Evolutionary conservation across 2,797 vertebrate genomes (phyloP), one percentile per base, ranked within the genome.

Genomic region (Syngnathus acus): DNA sequence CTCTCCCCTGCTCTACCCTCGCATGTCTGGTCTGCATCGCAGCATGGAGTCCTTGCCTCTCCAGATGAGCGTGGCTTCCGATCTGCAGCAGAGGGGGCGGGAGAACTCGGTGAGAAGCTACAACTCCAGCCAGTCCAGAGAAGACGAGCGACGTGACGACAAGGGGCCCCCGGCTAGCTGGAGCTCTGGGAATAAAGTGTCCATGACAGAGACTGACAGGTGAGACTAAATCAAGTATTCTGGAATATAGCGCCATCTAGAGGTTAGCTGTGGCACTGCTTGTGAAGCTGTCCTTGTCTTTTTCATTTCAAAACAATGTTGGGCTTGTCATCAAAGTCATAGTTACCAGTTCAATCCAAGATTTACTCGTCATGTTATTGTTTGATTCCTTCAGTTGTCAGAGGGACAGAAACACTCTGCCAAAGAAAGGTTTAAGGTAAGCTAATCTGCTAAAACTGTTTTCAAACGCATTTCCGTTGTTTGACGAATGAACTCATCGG

Each of bases 361-460:
- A 2, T 55, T 26, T 26, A 26, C 53, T 64, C 54, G 64, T 51
- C 57, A 83, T 77, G 67, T 74, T 67, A 71, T 67, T 79, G 79
- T 82, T 84, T 80, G 68, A 78, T 86, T 72, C 86, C 84, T 70
- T 64, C 89, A 97, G 95, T 78, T 88, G 89, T 83, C 93, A 91
- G 78, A 92, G 92, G 0, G 95, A 96, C 88, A 91, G 94, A 83
- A 98, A 97, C 84, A 96, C 94, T 0, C 91, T 97, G 71, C 95
- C 96, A 79, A 98, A 96, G 91, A 98, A 98, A 84, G 95, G 94
- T 78, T 86, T 97, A 82, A 94, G 95, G 96, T 97, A 93, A 71
- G 75, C 23, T 50, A 32, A 68, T 58, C 9, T 10, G 23, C 13
- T 3, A 13, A 16, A 2, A 0, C 43, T 62, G 40, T 43, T 4